Evolutionary conservation across 1,140 invertebrate species (phyloP).

Genomic region (Drosophila aff.): DNA sequence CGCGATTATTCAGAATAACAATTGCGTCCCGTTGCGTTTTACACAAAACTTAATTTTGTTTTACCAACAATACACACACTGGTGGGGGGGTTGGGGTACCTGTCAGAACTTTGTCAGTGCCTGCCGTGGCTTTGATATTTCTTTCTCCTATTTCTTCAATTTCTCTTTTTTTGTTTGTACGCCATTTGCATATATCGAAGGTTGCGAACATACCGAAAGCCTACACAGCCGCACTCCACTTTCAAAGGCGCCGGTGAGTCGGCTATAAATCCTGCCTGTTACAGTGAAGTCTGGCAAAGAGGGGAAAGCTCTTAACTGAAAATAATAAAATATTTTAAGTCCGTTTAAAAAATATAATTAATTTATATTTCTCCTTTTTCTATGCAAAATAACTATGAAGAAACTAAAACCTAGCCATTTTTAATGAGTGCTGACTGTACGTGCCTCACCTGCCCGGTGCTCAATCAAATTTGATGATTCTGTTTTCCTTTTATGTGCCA

Average conservation of each 20-base stretch:
- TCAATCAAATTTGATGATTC: slow-evolving; percentile 55
- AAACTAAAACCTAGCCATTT: no score
- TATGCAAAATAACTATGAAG: no score
- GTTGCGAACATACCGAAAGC: slow-evolving; percentile 28
- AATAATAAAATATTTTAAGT: no score
- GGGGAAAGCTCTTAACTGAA: no score
- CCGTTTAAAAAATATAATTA: no score
- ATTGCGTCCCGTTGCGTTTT: slow-evolving; percentile 24
- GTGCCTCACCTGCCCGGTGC: slow-evolving; percentile 22
- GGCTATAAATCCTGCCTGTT: slow-evolving; percentile 39
- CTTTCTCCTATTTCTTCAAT: slow-evolving; percentile 1
- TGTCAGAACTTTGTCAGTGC: slow-evolving; percentile 37
- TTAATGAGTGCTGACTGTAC: slow-evolving; percentile 11
- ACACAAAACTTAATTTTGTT: slow-evolving; percentile 25
- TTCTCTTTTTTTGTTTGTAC: slow-evolving; percentile 1
- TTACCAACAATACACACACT: neutral
- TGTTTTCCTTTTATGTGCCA: slow-evolving; percentile 49
- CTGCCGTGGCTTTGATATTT: slow-evolving; percentile 29
- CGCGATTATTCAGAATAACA: slow-evolving; percentile 43
- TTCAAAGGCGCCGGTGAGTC: slow-evolving; percentile 41
- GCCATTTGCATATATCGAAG: slow-evolving; percentile 41
- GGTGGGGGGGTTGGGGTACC: neutral
- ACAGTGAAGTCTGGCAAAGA: slow-evolving; percentile 4
- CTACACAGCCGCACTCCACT: slow-evolving; percentile 28
- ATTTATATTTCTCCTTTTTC: neutral